Conservation (phyloP, 2,797 vertebrate genomes). For the Champsocephalus esox region DNA sequence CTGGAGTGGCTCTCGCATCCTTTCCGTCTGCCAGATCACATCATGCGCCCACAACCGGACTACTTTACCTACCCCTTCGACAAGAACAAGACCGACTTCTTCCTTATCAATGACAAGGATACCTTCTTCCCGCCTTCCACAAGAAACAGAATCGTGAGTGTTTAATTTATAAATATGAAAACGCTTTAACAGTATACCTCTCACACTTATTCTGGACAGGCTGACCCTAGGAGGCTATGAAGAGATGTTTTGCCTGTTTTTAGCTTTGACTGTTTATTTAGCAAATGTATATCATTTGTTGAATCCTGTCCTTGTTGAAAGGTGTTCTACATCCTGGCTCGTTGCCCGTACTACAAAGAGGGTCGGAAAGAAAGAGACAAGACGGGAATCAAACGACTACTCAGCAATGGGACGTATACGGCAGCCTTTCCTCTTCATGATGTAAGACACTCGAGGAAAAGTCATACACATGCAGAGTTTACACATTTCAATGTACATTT, state of each 20-base stretch:
- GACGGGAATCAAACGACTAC: conserved; percentile 93
- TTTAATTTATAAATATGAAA: neutral
- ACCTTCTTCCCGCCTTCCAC: conserved; percentile 91
- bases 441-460: conserved; percentile 79
- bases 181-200: neutral
- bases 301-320: conserved; percentile 59
- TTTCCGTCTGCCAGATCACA: conserved; percentile 85
- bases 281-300: neutral
- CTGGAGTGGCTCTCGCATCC: conserved; percentile 85
- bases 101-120: conserved; percentile 89
- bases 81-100: conserved; percentile 92
- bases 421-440: conserved; percentile 95
- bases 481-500: neutral
- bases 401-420: conserved; percentile 92
- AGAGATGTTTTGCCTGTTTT: neutral
- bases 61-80: conserved; percentile 93
- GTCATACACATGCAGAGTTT: neutral
- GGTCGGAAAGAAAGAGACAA: conserved; percentile 90
- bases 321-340: conserved; percentile 96
- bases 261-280: neutral
- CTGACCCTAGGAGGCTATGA: neutral
- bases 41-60: conserved; percentile 90
- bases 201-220: neutral
- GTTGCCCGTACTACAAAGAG: conserved; percentile 89
- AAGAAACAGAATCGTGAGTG: conserved; percentile 96